Evolutionary conservation across 2,113 vertebrate genomes (phyloP), one percentile per base, ranked within the genome.

Genomic region (Oophaga pumilio): DNA sequence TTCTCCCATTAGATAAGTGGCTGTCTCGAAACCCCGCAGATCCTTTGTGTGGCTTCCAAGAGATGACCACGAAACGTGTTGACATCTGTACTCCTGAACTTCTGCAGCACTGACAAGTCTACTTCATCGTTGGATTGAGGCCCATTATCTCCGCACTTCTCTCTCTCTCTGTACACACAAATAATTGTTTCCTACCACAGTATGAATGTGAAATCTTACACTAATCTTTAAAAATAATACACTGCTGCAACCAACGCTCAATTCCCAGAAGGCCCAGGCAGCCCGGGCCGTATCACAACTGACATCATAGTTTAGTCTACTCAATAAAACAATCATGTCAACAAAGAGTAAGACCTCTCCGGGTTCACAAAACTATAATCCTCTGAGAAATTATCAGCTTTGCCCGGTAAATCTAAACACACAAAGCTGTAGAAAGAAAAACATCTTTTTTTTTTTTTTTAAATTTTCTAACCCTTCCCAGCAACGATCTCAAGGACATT

Each of bases 231-330:
- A 79, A 85, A 28, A 86, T 85, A 15, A 53, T 43, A n/a, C 0
- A 0, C 0, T 50, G 89, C 20, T 22, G 56, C 56, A 53, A 83
- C 79, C 66, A 82, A 66, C 18, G 53, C 66, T 73, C 60, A 64
- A 59, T 83, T 87, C 86, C 80, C 86, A 87, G 86, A 87, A 82
- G 86, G n/a, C 69, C 62, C 69, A 15, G 50, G 56, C 57, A 52
- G 80, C 79, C 74, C 68, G 49, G n/a, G 69, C 43, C 79, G 28
- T 87, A 82, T 76, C 79, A 52, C 64, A 82, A 12, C 62, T 87
- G 53, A 87, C 86, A 87, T 87, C 86, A 87, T 87, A 87, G 86
- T 82, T 87, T 87, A 82, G 86, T 87, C 86, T 87, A 59, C 79
- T 76, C 68, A 74, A 82, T 87, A 76, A 76, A 87, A 83, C 56